Percentiles rank a stretch among this genome's conserved stretches.
Conservation (phyloP, 2,888 invertebrate genomes). For the Tetanocera ferruginea region DNA sequence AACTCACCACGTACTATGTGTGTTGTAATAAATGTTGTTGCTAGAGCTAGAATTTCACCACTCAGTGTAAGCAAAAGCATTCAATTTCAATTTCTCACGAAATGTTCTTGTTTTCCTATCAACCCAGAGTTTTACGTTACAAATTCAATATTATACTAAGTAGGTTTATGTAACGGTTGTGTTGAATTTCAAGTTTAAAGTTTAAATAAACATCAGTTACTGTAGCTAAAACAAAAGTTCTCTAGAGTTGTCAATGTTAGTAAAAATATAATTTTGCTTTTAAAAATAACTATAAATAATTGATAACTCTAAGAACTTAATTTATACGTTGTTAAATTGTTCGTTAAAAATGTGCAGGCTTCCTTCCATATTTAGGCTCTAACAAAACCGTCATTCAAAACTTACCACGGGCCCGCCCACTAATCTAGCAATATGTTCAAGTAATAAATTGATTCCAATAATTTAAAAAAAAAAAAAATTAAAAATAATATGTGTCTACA, state of each 20-base stretch:
- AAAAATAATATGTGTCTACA: constrained; percentile 16
- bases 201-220: not conserved
- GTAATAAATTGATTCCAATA: constrained; percentile 36
- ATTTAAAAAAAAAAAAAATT: constrained; percentile 48
- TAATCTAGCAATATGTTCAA: constrained; percentile 63
- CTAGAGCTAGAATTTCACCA: not conserved
- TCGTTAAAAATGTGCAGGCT: not conserved
- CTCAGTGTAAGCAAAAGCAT: not conserved
- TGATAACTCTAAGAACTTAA: constrained; percentile 6
- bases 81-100: not conserved
- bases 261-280: not conserved
- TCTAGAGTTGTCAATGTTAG: not conserved
- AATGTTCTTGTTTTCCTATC: not conserved
- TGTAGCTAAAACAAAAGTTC: not conserved
- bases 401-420: constrained; percentile 50
- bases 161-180: constrained; percentile 32
- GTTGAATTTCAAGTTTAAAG: constrained; percentile 13
- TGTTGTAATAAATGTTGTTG: constrained; percentile 23
- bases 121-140: not conserved
- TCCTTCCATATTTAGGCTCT: too few species aligned
- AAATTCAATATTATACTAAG: not conserved
- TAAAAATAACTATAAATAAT: not conserved
- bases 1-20: constrained; percentile 18
- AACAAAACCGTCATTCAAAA: not conserved
- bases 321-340: constrained; percentile 12